Base-by-base conservation (phyloP, 2,888 invertebrate species). In the Meliscaeva auricollis region DNA sequence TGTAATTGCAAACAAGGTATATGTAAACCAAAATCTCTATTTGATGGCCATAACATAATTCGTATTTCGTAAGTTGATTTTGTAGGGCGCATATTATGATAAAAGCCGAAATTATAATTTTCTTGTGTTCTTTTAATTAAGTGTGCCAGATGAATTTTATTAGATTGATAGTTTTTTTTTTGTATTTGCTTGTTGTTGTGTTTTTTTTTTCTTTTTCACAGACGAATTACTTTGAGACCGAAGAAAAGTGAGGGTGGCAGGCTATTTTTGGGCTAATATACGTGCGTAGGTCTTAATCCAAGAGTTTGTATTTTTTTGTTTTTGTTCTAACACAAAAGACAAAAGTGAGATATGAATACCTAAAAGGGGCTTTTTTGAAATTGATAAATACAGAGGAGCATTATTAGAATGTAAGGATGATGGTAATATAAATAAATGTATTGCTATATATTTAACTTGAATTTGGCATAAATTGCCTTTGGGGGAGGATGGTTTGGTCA, bases 111-210 rank as follows among this genome's bases (percentile, higher is more conserved):
- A 62, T 74, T 54, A 62, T 38, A 64, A 26, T 52, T 56, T 74
- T 74, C 60, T 73, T 79, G 46, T 69, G 62, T 75, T 75, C 52
- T 80, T n/a, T 20, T 75, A 80, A 80, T 80, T 80, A 64, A 75
- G 80, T 69, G 80, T 62, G 69, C 69, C 64, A 74, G 62, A 81
- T 81, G 62, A 75, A 75, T 56, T 69, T 17, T 46, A 74, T 80
- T 69, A 80, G 50, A 50, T 72, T 50, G 46, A 56, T 64, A 46
- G 78, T 66, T 66, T 66, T 48, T 20, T 46, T 66, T 38, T 52
- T n/a, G n/a, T n/a, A n/a, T 38, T 9, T 9, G 38, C 6, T 38
- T 11, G 11, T 11, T 38, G 13, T 26, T 26, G 38, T 20, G 41
- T 38, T 62, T 62, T 69, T 52, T 38, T 62, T 62, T 69, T 52